phyloP scores from a whole-genome alignment of 2,797 vertebrate genomes.

The Numenius phaeopus region DNA sequence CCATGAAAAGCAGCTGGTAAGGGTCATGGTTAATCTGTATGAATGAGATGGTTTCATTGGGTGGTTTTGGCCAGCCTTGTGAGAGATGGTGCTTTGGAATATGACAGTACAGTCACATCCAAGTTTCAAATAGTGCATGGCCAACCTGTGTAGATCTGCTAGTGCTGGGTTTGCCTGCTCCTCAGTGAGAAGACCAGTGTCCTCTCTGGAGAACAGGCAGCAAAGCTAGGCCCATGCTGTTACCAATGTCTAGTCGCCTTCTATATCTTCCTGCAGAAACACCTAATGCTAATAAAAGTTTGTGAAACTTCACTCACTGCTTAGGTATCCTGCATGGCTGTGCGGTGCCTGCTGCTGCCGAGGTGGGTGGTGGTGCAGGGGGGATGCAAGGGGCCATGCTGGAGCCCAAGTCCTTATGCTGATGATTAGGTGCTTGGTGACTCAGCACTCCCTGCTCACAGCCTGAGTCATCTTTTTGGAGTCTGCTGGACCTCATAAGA shows the following conservation, averaged over 20 bases:
- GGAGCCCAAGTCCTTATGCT: fast-evolving
- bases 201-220: not conserved
- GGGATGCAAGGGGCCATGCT: fast-evolving
- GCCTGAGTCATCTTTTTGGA: not conserved
- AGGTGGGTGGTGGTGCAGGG: not conserved
- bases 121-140: fast-evolving
- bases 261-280: not conserved
- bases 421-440: not conserved
- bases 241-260: not conserved
- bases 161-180: not conserved
- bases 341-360: not conserved
- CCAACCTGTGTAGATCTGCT: not conserved
- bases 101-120: not conserved
- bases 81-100: not conserved
- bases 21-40: fast-evolving
- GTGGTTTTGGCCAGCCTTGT: not conserved
- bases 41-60: fast-evolving
- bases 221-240: fast-evolving
- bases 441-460: not conserved
- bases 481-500: not conserved
- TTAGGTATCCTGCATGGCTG: not conserved
- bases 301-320: not conserved
- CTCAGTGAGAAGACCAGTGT: not conserved
- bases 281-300: not conserved
- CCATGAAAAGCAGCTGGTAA: not conserved